A percentile compares a stretch with the other conserved stretches of the same genome.
Evolutionary conservation across 37 sponge, comb jelly and placozoan species (phyloP).

Genomic region (Axinella damicornis): DNA sequence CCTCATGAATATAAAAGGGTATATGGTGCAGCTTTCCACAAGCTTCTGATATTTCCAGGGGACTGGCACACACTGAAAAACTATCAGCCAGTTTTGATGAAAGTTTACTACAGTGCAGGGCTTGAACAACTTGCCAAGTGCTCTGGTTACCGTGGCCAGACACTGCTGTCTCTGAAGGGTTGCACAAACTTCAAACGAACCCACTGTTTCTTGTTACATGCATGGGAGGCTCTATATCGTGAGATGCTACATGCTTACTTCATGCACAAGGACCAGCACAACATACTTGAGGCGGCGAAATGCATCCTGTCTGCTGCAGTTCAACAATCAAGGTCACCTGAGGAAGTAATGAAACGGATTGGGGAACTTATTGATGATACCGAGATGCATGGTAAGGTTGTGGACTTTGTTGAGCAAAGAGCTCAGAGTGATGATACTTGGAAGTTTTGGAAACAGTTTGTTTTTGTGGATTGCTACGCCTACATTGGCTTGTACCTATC

Average conservation of each 20-base stretch:
- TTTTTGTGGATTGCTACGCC: slow-evolving; percentile 1
- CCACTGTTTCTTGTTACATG: slow-evolving; percentile 24
- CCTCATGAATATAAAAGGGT: slow-evolving; percentile 25
- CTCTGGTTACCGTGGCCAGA: background rate
- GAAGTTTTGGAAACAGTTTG: slow-evolving; percentile 37
- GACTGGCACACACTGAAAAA: slow-evolving; percentile 31
- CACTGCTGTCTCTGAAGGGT: slow-evolving; percentile 1
- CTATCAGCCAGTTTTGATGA: slow-evolving; percentile 34
- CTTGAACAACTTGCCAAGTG: slow-evolving; percentile 9
- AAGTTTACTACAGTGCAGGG: slow-evolving; percentile 33
- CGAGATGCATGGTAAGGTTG: background rate
- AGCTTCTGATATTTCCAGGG: slow-evolving; percentile 10
- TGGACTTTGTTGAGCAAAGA: background rate
- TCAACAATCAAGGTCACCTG: background rate
- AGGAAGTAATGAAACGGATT: background rate
- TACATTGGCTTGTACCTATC: slow-evolving; percentile 20
- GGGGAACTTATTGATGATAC: background rate
- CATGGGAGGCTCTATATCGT: slow-evolving; percentile 24
- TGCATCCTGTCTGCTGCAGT: background rate
- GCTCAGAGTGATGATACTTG: slow-evolving; percentile 11
- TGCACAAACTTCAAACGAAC: slow-evolving; percentile 17
- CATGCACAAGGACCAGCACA: background rate
- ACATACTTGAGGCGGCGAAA: background rate
- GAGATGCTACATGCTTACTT: slow-evolving; percentile 11
- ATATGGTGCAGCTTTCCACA: background rate